These are phyloP conservation scores for Bubalus kerabau DNA, from an alignment of 2,113 vertebrate species.

Conservation along the genomic window DNA sequence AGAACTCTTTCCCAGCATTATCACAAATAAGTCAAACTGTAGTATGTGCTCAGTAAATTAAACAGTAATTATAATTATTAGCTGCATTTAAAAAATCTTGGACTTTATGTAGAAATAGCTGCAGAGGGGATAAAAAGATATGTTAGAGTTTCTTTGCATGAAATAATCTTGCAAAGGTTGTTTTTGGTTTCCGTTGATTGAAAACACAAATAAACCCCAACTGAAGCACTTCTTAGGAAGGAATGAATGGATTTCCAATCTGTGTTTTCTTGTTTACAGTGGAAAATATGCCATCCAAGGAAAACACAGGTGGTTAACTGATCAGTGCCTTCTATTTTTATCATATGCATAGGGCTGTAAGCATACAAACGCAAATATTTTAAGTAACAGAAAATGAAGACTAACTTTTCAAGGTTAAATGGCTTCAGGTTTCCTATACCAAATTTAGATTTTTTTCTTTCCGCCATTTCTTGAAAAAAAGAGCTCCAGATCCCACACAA, in stretches of 20 bases:
- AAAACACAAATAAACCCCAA: slow-evolving; percentile 45
- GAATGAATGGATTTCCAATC: slow-evolving; percentile 61
- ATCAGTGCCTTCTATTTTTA: slow-evolving; percentile 52
- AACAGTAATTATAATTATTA: neutral
- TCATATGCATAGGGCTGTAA: neutral
- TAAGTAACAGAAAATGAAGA: slow-evolving; percentile 41
- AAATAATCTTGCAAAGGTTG: neutral
- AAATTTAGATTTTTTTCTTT: neutral
- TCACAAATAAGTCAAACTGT: neutral
- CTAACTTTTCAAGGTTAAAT: slow-evolving; percentile 1
- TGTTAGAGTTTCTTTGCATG: neutral
- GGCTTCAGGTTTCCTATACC: slow-evolving; percentile 7
- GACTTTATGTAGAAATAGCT: neutral
- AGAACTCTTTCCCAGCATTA: neutral
- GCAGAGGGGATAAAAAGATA: neutral
- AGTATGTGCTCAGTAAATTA: neutral
- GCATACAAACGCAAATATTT: slow-evolving; percentile 24
- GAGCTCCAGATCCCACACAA: neutral
- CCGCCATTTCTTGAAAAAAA: neutral
- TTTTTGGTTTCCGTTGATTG: slow-evolving; percentile 30
- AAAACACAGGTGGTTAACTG: slow-evolving; percentile 51
- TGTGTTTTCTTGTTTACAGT: slow-evolving; percentile 58
- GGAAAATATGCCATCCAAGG: slow-evolving; percentile 50
- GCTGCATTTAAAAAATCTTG: neutral
- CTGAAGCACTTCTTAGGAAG: neutral